Percentiles rank a stretch among this genome's conserved stretches.
Evolutionary conservation across 53 echinoderm and acorn worm genomes (phyloP).

Genomic region (Hippasteria phrygiana): DNA sequence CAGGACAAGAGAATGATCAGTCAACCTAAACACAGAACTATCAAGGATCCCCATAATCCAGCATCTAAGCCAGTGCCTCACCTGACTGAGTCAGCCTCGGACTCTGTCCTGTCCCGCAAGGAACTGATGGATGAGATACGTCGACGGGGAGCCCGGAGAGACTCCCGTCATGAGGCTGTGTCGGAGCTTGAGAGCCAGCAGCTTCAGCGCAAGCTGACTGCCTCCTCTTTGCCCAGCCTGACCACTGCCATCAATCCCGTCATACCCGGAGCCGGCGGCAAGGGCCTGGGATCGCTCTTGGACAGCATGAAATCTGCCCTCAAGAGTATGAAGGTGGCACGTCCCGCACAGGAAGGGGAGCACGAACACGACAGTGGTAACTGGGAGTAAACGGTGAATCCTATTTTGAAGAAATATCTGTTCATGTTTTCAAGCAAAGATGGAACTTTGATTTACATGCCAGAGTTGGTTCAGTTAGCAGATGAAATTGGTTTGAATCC

Average conservation of each 20-base stretch:
- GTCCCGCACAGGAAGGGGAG: conserved; percentile 32
- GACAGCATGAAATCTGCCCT: conserved; percentile 72
- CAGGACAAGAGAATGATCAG: not conserved
- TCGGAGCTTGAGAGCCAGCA: conserved; percentile 48
- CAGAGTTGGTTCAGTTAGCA: not conserved
- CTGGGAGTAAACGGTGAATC: conserved; percentile 42
- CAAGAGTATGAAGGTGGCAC: conserved; percentile 49
- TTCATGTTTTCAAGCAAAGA: not conserved
- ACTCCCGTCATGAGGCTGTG: conserved; percentile 41
- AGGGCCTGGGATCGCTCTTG: conserved; percentile 67
- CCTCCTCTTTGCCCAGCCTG: conserved; percentile 48
- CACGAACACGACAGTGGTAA: conserved; percentile 52
- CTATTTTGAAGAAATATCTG: not conserved
- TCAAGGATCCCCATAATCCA: not conserved
- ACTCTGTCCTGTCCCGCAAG: conserved; percentile 42
- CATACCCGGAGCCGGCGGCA: not conserved
- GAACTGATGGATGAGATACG: conserved; percentile 56
- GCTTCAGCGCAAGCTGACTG: conserved; percentile 48
- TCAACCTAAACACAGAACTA: not conserved
- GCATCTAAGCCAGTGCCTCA: not conserved
- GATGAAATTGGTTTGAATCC: not conserved
- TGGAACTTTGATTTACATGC: not conserved
- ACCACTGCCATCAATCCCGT: not conserved
- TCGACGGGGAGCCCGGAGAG: conserved; percentile 34
- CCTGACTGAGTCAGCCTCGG: conserved; percentile 50